Evolutionary conservation across 2,888 invertebrate genomes (phyloP), one percentile per base, ranked within the genome.

Genomic region (Germaria angustata): DNA sequence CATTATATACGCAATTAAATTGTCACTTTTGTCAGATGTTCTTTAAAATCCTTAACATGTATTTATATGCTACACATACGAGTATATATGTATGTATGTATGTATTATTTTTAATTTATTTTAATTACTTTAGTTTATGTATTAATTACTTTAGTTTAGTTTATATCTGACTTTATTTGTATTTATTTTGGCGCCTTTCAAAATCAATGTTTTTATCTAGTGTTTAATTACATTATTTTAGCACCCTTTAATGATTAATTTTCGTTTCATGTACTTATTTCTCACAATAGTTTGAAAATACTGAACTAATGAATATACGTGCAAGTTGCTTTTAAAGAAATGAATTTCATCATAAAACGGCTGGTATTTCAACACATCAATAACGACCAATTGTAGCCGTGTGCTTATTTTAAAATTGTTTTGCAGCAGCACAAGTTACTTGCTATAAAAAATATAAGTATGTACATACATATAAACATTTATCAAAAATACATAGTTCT

Each of bases 321-420:
- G 4, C 13, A 9, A 78, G 44, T 36, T 28, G 66, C 39, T 72
- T 81, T 68, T 81, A 72, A 73, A 77, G 68, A 24, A 39, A 81
- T 85, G 86, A 86, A 89, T 88, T 88, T 89, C 87, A 78, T 72
- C 87, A 88, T 87, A 85, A 86, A 86, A 86, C 86, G 85, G 84
- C 84, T 84, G 79, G 80, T 84, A 85, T 88, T 88, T 87, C 89
- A 89, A 86, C 85, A 82, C 20, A 32, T 7, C n/a, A n/a, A 51
- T 63, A 44, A 80, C 49, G 61, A n/a, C n/a, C n/a, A n/a, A n/a
- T 44, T 17, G 28, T 17, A 65, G 49, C 59, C 17, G 41, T 22
- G 17, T 44, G 34, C 17, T 44, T 53, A 6, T 13, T 22, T 15
- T 20, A 34, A 73, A 75, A 55, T 15, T n/a, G 32, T 51, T 49